A percentile compares a stretch with the other conserved stretches of the same genome.
Conservation (phyloP, 2,888 invertebrate genomes). For the Drosophila phalerata region DNA sequence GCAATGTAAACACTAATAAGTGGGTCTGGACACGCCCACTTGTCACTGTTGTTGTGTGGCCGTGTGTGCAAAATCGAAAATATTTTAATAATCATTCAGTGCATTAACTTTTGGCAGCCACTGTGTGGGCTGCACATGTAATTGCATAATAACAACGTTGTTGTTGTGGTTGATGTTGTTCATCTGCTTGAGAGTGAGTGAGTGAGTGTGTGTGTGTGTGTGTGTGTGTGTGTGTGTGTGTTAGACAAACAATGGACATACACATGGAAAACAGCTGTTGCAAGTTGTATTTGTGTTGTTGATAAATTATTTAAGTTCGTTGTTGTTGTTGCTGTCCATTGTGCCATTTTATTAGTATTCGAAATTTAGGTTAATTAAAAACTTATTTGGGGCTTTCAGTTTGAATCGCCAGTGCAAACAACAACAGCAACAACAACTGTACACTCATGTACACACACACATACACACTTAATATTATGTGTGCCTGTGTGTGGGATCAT, state of each 20-base stretch:
- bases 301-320: constrained; percentile 62
- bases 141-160: constrained; percentile 75
- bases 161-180: constrained; percentile 51
- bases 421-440: neutral
- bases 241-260: constrained; percentile 28
- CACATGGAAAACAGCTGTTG: constrained; percentile 1
- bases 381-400: constrained; percentile 64
- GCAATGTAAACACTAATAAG: constrained; percentile 55
- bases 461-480: neutral
- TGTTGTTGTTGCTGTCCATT: constrained; percentile 40
- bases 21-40: constrained; percentile 1
- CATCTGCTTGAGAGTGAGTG: constrained; percentile 43
- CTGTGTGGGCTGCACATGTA: constrained; percentile 58
- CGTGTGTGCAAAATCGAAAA: constrained; percentile 42
- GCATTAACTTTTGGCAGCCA: constrained; percentile 68
- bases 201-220: constrained; percentile 13
- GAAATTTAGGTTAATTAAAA: constrained; percentile 79
- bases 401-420: constrained; percentile 6
- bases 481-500: constrained; percentile 20
- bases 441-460: constrained; percentile 1
- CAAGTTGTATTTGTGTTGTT: constrained; percentile 27
- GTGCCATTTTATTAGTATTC: constrained; percentile 74
- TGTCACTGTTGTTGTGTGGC: constrained; percentile 18
- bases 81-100: constrained; percentile 74
- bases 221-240: constrained; percentile 11